Conservation (phyloP, 92 coral and sea anemone genomes). For the Nematostella vectensis region DNA sequence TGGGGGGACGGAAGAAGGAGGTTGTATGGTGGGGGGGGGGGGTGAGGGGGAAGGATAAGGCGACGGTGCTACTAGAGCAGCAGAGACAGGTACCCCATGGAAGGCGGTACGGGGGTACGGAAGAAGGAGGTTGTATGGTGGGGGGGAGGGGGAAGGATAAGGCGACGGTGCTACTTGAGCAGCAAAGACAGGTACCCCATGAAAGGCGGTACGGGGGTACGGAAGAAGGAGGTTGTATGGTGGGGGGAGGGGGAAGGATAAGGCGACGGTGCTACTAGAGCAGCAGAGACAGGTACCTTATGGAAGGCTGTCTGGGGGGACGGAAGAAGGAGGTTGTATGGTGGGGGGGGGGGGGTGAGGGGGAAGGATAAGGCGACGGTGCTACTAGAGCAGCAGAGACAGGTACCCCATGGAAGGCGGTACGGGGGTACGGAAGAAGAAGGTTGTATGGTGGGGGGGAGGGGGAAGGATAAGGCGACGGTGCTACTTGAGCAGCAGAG, state of each 20-base stretch:
- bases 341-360: conserved; percentile 11
- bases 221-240: too few species aligned
- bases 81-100: conserved; percentile 52
- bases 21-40: too few species aligned
- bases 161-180: too few species aligned
- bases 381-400: too few species aligned
- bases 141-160: too few species aligned
- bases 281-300: conserved; percentile 64
- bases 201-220: too few species aligned
- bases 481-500: conserved; percentile 64
- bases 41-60: conserved; percentile 86
- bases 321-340: not conserved
- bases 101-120: not conserved
- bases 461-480: conserved; percentile 82
- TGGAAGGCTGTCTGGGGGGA: not conserved
- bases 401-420: too few species aligned
- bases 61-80: conserved; percentile 63
- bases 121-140: not conserved
- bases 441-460: too few species aligned
- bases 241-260: conserved; percentile 87
- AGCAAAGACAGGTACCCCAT: too few species aligned
- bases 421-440: too few species aligned
- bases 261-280: conserved; percentile 64
- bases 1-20: too few species aligned
- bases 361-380: too few species aligned